A percentile compares a stretch with the other conserved stretches of the same genome.
phyloP scores from a whole-genome alignment of 2,113 vertebrate species.

The Erythrocebus patas region DNA sequence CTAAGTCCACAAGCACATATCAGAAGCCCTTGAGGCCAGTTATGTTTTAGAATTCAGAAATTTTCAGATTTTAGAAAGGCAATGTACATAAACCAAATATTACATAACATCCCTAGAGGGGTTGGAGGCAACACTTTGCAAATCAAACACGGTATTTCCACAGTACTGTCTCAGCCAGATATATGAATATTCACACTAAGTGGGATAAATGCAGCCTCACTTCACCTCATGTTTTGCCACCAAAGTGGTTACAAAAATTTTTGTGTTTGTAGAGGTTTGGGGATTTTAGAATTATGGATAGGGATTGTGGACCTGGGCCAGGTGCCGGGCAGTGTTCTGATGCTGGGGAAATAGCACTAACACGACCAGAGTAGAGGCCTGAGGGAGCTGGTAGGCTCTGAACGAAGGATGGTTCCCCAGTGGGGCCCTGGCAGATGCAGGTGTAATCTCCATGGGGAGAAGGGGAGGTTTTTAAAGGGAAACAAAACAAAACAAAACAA shows the following conservation, averaged over 20 bases:
- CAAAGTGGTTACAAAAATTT: neutral
- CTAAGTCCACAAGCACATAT: neutral
- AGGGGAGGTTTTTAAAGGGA: neutral
- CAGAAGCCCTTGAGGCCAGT: neutral
- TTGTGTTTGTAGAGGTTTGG: neutral
- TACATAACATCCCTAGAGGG: neutral
- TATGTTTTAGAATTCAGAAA: neutral
- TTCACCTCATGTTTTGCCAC: neutral
- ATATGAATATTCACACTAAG: neutral
- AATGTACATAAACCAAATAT: neutral
- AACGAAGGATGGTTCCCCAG: neutral
- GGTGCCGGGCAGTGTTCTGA: neutral
- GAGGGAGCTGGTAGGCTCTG: neutral
- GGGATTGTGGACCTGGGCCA: neutral
- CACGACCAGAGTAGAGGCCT: neutral
- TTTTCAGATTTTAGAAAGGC: neutral
- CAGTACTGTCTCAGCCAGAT: neutral
- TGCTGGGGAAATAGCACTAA: neutral
- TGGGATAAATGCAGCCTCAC: neutral
- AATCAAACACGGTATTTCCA: neutral
- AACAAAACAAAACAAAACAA: neutral
- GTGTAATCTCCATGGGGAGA: neutral
- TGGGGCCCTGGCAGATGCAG: neutral
- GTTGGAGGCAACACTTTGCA: neutral
- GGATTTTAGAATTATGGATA: neutral